Percentiles rank a stretch among this genome's conserved stretches.
phyloP scores from a whole-genome alignment of 2,113 vertebrate genomes.

The Ophthalmolycus amberensis region DNA sequence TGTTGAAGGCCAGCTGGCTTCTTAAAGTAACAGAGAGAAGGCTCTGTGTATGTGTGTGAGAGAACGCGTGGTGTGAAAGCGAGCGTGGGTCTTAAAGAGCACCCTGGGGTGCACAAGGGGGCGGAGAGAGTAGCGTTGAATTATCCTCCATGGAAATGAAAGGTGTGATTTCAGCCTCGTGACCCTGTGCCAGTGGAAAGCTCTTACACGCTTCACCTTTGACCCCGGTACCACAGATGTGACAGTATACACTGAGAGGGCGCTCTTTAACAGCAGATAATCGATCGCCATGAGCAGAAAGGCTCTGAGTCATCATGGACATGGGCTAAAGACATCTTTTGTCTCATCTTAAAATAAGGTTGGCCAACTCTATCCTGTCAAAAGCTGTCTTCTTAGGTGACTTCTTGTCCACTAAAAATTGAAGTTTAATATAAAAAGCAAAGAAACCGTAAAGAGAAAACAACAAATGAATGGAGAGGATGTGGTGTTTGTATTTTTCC shows the following conservation, averaged over 20 bases:
- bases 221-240: background rate
- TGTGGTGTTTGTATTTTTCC: background rate
- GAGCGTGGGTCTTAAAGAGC: conserved; percentile 15
- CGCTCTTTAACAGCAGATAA: conserved; percentile 29
- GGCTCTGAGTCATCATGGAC: background rate
- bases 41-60: conserved; percentile 8
- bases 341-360: background rate
- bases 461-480: background rate
- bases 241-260: conserved; percentile 1
- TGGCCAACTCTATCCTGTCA: background rate
- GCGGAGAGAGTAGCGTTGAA: conserved; percentile 22
- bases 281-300: background rate
- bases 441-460: background rate
- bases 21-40: background rate
- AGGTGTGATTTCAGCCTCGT: conserved; percentile 12
- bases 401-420: background rate
- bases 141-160: conserved; percentile 46
- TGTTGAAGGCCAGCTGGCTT: conserved; percentile 19
- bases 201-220: conserved; percentile 30
- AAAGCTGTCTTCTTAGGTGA: background rate
- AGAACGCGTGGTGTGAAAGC: background rate
- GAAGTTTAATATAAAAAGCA: background rate
- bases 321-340: background rate
- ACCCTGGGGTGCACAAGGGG: conserved; percentile 24
- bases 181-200: background rate